Evolutionary conservation across 2,797 vertebrate species (phyloP).

Genomic region (Benthosema pterotum): DNA sequence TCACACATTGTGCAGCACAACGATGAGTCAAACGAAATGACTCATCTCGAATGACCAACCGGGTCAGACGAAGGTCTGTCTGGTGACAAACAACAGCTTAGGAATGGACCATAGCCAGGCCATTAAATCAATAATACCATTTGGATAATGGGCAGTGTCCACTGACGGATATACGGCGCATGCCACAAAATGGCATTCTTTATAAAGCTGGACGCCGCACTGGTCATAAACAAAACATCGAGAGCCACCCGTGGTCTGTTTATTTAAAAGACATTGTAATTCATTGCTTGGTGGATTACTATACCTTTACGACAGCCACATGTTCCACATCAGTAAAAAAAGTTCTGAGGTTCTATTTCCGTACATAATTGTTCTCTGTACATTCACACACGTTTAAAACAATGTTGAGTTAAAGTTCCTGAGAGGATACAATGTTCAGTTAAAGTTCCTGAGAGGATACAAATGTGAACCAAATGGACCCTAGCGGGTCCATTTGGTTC

Average conservation of each 20-base stretch:
- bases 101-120: slow-evolving; percentile 48
- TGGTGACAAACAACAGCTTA: slow-evolving; percentile 56
- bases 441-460: too few relatives aligned
- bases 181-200: neutral
- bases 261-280: neutral
- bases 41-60: slow-evolving; percentile 55
- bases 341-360: too few relatives aligned
- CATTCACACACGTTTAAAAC: slow-evolving; percentile 13
- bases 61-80: slow-evolving; percentile 38
- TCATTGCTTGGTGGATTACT: neutral
- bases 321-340: too few relatives aligned
- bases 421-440: too few relatives aligned
- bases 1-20: slow-evolving; percentile 44
- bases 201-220: neutral
- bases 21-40: slow-evolving; percentile 60
- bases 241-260: neutral
- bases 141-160: slow-evolving; percentile 42
- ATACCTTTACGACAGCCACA: too few relatives aligned
- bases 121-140: slow-evolving; percentile 49
- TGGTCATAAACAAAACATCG: neutral
- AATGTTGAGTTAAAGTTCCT: slow-evolving; percentile 32
- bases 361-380: too few relatives aligned
- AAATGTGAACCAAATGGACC: too few relatives aligned
- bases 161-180: slow-evolving; percentile 37
- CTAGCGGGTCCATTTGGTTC: too few relatives aligned